phyloP scores from a whole-genome alignment of 2,113 vertebrate species.

The Pitta sordida region DNA sequence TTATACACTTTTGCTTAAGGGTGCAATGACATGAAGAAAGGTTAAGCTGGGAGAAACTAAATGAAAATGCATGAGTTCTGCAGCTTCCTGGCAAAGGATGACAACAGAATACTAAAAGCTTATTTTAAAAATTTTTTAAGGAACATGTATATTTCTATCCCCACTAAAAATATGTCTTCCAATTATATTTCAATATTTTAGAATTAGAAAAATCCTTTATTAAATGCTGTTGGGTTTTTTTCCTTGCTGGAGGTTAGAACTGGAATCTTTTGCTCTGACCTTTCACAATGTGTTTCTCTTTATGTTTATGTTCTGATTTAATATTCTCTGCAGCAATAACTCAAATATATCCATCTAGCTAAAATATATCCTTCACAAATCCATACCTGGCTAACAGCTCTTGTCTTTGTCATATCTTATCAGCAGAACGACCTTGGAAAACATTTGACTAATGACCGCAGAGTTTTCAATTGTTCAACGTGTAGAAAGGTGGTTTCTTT shows the following conservation, averaged over 20 bases:
- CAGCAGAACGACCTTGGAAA: background rate
- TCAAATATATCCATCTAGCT: background rate
- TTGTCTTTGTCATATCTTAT: background rate
- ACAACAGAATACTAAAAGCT: background rate
- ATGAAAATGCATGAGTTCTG: slow-evolving; percentile 40
- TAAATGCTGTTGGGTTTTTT: background rate
- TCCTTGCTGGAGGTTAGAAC: background rate
- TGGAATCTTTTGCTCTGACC: background rate
- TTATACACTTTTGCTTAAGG: slow-evolving; percentile 1
- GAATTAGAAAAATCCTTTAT: background rate
- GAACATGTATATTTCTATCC: background rate
- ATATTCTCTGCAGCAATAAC: background rate
- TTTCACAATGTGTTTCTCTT: background rate
- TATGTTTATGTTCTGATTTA: background rate
- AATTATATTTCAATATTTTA: background rate
- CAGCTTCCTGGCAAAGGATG: background rate
- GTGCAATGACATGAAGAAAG: slow-evolving; percentile 6
- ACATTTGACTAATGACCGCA: background rate
- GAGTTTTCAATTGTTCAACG: background rate
- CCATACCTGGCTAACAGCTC: background rate
- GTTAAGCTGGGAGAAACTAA: slow-evolving; percentile 25
- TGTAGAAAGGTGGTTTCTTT: background rate
- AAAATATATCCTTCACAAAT: background rate
- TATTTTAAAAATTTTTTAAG: background rate
- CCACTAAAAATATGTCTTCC: background rate